Base-by-base conservation (phyloP, 2,113 vertebrate species). In the Neomonachus schauinslandi region DNA sequence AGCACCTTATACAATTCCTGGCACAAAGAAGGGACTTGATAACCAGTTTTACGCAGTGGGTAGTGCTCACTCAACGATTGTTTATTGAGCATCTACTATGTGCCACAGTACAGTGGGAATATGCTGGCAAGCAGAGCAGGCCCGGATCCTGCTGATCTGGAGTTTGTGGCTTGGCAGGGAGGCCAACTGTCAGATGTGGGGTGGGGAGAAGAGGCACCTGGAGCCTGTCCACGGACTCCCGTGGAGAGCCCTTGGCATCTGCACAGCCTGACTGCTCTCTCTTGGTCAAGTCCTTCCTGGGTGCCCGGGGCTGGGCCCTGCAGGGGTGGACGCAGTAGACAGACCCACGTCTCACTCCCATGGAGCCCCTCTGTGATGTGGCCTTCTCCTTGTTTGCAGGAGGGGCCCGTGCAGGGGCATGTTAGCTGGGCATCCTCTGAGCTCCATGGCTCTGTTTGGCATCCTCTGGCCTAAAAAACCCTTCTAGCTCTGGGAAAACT, bases 151-250 rank as follows among this genome's bases (percentile, higher is more conserved):
- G 65, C 21, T 19, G 24, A 46, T 28, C 51, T n/a, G 76, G 51
- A 71, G 67, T 53, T 46, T 14, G 12, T 7, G 22, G 89, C 12
- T 51, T 33, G 71, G 74, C 49, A 36, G 71, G 13, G 22, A 39
- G 36, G 42, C 55, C 26, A 65, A 2, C 6, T 3, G 22, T 33
- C 39, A 61, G 9, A 26, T 3, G 21, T 36, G n/a, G 16, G 26
- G 8, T 49, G 42, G 28, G 11, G 24, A 24, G 28, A 36, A 11
- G 12, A 4, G 65, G 72, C 22, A 2, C 18, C 28, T 0, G 4
- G 15, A 63, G 16, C 49, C 46, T 31, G 33, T 39, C 11, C n/a
- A 1, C 7, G 39, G 82, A 18, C 7, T 12, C 49, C 0, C 0
- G 42, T 3, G 7, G 2, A 39, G 53, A 55, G 87, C 24, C 10